Base-by-base conservation (phyloP, 2,797 vertebrate genomes). In the Staurois parvus region DNA sequence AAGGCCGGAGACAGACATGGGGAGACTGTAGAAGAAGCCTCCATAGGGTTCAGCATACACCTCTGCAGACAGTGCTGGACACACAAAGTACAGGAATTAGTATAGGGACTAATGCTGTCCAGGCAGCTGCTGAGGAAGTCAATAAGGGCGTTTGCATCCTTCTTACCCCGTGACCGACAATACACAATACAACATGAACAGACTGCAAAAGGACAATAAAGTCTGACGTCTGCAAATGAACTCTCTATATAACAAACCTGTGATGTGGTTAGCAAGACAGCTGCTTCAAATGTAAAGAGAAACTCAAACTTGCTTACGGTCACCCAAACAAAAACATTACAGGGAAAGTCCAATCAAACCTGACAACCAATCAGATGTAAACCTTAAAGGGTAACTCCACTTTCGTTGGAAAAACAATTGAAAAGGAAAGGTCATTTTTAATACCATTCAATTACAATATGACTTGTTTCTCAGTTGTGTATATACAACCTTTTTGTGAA, bases 101-200 rank as follows among this genome's bases (percentile, higher is more conserved):
- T 76, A 84, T 40, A 76, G 70, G 66, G 64, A 29, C 26, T n/a
- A 30, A 77, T 52, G 19, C 24, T 13, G 21, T 13, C 2, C 62
- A 24, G 13, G 70, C 48, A 73, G 70, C 70, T 42, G 52, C 29
- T 48, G 32, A 77, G 82, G 74, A 84, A 77, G 66, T 77, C 45
- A 72, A 77, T 77, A 84, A 70, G 74, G 82, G 74, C 45, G 74
- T 59, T 77, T 13, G 37, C 73, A 76, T 77, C 82, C 64, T 68
- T 8, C 21, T 48, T 32, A 56, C 9, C 70, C 30, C 40, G 17
- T 28, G 32, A 37, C 67, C 29, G 37, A 13, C 52, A 24, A 37
- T 32, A 48, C 15, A 13, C 64, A 15, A 82, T 74, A 40, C 45
- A 80, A 28, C 17, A 45, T 45, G 42, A 30, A 59, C 59, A 78